A percentile compares a stretch with the other conserved stretches of the same genome.
Evolutionary conservation across 1,140 invertebrate species (phyloP).

Genomic region (Metopolophium dirhodum): DNA sequence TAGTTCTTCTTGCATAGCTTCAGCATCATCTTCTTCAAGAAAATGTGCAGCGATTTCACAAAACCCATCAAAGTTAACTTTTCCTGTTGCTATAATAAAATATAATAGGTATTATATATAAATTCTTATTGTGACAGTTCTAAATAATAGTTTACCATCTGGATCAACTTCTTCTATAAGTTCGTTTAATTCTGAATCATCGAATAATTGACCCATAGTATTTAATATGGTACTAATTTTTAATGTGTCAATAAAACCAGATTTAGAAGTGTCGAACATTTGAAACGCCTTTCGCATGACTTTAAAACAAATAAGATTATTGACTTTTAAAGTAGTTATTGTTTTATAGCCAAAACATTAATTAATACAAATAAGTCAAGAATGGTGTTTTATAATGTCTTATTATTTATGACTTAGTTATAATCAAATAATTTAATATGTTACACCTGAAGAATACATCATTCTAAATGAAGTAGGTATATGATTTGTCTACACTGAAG

Average conservation of each 20-base stretch:
- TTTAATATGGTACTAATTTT: constrained; percentile 92
- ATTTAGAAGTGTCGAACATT: constrained; percentile 92
- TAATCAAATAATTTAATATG: too few relatives aligned
- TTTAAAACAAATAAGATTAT: constrained; percentile 59
- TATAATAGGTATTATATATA: background rate
- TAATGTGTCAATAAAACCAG: constrained; percentile 85
- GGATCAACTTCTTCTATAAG: constrained; percentile 86
- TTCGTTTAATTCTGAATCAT: constrained; percentile 82
- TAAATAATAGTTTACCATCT: constrained; percentile 68
- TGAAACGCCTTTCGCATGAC: constrained; percentile 91
- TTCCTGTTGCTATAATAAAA: constrained; percentile 71
- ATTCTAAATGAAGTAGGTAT: too few relatives aligned
- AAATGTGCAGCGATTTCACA: constrained; percentile 88
- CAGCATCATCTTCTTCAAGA: constrained; percentile 87
- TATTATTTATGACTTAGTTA: too few relatives aligned
- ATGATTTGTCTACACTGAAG: background rate
- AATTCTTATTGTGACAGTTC: background rate
- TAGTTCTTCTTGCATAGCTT: constrained; percentile 92
- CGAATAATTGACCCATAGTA: constrained; percentile 91
- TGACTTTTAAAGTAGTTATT: background rate
- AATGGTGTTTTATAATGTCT: too few relatives aligned
- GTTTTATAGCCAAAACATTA: too few relatives aligned
- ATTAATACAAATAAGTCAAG: too few relatives aligned
- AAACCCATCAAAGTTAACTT: constrained; percentile 93
- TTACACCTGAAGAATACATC: too few relatives aligned